Evolutionary conservation across 2,113 vertebrate species (phyloP), one percentile per base, ranked within the genome.

Genomic region (Salvator merianae): DNA sequence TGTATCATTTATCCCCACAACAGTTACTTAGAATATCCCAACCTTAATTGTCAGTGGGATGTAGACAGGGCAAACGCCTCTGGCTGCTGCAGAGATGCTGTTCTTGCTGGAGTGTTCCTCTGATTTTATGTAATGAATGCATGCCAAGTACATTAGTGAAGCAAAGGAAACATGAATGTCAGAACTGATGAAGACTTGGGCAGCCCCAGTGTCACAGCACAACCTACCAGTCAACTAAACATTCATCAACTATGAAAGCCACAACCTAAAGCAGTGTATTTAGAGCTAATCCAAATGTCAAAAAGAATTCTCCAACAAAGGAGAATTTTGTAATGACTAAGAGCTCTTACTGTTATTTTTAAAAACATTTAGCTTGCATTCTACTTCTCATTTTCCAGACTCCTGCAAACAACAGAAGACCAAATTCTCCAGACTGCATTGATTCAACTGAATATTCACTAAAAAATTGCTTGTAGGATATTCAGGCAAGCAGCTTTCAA

Each of bases 111-210:
- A 83, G 72, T 81, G 75, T 91, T 92, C 85, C 88, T 86, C 84
- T 87, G 75, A 84, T 84, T 91, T 90, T 89, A 63, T 80, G 74
- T 90, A 92, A 86, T 84, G 84, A 90, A 40, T 53, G 70, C 2
- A 78, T 87, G 88, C 83, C 91, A 92, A 86, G 89, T 69, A 86
- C 77, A 92, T 90, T 85, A 90, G 85, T 18, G 90, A 85, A 18
- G 1, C 30, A 73, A 85, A 87, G 84, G 75, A 80, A 94, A 92
- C 87, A 92, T 73, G 85, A 86, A 43, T 88, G 92, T 88, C 91
- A 93, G 74, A 93, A 86, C 38, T 82, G 88, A 90, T 88, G 84
- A 90, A 84, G 87, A 82, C 71, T 76, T 2, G 30, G 59, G 81
- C 30, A 85, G 86, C 69, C 68, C 77, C 0, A 0, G 84, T 70